These are phyloP conservation scores for Isoperla grammatica DNA, from an alignment of 2,888 invertebrate species.

Conservation along the genomic window DNA sequence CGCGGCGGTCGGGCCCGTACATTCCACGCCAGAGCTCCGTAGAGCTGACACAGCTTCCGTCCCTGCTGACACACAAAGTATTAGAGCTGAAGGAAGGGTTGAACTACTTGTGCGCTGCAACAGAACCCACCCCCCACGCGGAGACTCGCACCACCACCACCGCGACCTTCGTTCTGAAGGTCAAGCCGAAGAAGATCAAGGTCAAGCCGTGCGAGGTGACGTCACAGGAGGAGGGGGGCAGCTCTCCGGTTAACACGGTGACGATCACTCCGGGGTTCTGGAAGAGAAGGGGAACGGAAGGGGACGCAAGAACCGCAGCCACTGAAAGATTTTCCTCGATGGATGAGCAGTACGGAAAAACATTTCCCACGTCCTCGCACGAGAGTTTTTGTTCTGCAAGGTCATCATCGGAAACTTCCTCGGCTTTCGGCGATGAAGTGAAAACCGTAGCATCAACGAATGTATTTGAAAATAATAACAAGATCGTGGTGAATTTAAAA, in stretches of 20 bases:
- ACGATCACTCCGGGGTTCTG: conserved; percentile 27
- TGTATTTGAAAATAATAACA: no score
- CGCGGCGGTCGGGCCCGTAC: neutral
- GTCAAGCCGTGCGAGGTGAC: neutral
- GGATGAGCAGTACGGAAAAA: conserved; percentile 2
- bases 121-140: neutral
- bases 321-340: conserved; percentile 3
- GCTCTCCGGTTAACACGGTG: conserved; percentile 24
- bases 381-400: conserved; percentile 15
- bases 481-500: no score
- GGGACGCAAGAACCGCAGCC: neutral
- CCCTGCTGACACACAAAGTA: conserved; percentile 39
- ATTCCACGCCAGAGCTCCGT: conserved; percentile 30
- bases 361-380: neutral
- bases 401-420: conserved; percentile 15
- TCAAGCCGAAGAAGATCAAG: conserved; percentile 2
- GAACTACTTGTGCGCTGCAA: conserved; percentile 41
- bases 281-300: conserved; percentile 17
- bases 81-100: conserved; percentile 43
- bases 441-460: conserved; percentile 8
- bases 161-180: conserved; percentile 21
- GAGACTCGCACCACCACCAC: conserved; percentile 4
- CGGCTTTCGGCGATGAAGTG: conserved; percentile 1
- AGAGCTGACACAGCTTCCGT: conserved; percentile 32
- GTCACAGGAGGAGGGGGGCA: conserved; percentile 7